These are phyloP conservation scores for Pteria penguin DNA, from an alignment of 2,888 invertebrate species.

Conservation along the genomic window DNA sequence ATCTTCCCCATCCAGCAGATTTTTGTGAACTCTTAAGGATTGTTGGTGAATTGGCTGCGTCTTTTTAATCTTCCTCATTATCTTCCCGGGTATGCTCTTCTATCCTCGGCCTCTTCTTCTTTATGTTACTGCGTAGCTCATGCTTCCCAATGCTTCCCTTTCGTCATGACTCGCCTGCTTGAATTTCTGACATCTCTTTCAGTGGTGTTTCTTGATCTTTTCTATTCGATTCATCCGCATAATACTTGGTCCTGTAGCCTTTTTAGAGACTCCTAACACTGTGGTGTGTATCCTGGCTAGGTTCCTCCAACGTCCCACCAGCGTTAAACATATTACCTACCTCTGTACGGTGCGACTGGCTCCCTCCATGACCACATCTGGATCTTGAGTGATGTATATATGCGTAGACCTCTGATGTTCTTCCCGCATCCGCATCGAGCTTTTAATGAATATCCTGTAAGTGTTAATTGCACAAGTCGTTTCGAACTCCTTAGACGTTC, in stretches of 20 bases:
- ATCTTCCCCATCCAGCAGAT: conserved; percentile 20
- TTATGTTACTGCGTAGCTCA: not conserved
- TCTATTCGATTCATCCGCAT: too few relatives aligned
- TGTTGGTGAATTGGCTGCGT: conserved; percentile 13
- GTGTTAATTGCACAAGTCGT: conserved; percentile 1
- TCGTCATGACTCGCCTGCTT: too few relatives aligned
- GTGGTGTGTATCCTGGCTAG: conserved; percentile 2
- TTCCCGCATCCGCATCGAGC: not conserved
- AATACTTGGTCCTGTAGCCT: conserved; percentile 5
- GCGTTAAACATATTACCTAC: too few relatives aligned
- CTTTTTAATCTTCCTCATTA: not conserved
- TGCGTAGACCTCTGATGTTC: not conserved
- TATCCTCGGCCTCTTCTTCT: too few relatives aligned
- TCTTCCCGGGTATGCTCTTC: too few relatives aligned
- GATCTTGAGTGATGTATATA: not conserved
- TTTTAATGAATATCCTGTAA: not conserved
- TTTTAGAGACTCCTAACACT: conserved; percentile 1
- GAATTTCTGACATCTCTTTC: too few relatives aligned
- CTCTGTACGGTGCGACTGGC: conserved; percentile 1
- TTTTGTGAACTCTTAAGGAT: conserved; percentile 27
- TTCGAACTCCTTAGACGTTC: not conserved
- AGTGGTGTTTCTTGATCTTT: too few relatives aligned
- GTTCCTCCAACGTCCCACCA: conserved; percentile 12
- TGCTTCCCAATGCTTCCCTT: not conserved
- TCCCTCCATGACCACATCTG: not conserved